A percentile compares a stretch with the other conserved stretches of the same genome.
Conservation (phyloP, 2,888 invertebrate species). For the Steromphala cineraria region DNA sequence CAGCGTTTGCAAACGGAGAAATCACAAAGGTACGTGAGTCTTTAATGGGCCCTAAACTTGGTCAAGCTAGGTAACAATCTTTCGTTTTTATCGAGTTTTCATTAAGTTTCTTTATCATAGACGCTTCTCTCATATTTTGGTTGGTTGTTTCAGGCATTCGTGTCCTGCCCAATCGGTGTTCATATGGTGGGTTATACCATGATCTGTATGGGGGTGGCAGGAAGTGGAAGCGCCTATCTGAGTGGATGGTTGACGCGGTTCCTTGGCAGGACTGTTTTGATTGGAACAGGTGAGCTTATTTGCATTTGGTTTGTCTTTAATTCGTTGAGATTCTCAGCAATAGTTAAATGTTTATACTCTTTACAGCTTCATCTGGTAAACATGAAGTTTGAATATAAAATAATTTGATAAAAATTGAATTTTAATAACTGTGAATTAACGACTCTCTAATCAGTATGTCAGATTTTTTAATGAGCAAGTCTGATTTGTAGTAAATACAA, state of each 20-base stretch:
- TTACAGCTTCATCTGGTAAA: constrained; percentile 1
- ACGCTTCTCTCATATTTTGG: no score
- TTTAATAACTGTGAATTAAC: no score
- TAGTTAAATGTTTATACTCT: neutral
- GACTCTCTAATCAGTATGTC: no score
- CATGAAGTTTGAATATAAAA: neutral
- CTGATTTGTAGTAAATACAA: no score
- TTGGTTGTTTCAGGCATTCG: constrained; percentile 62
- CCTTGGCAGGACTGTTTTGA: constrained; percentile 89
- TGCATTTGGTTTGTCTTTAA: neutral
- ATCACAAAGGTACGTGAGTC: constrained; percentile 64
- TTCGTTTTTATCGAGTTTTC: no score
- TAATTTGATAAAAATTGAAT: no score
- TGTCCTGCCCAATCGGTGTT: constrained; percentile 80
- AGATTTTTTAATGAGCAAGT: no score
- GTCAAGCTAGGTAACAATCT: no score
- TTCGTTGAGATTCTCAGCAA: neutral
- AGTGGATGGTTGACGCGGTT: constrained; percentile 95
- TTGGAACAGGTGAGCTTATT: constrained; percentile 74
- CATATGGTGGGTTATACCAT: constrained; percentile 96
- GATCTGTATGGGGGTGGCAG: constrained; percentile 96
- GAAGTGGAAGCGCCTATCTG: constrained; percentile 91
- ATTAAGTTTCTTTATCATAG: no score
- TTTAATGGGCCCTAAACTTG: neutral
- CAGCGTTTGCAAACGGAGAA: constrained; percentile 70